These are phyloP conservation scores for Vannuccia rotundouncinata DNA, from an alignment of 2,888 invertebrate species.

Conservation along the genomic window DNA sequence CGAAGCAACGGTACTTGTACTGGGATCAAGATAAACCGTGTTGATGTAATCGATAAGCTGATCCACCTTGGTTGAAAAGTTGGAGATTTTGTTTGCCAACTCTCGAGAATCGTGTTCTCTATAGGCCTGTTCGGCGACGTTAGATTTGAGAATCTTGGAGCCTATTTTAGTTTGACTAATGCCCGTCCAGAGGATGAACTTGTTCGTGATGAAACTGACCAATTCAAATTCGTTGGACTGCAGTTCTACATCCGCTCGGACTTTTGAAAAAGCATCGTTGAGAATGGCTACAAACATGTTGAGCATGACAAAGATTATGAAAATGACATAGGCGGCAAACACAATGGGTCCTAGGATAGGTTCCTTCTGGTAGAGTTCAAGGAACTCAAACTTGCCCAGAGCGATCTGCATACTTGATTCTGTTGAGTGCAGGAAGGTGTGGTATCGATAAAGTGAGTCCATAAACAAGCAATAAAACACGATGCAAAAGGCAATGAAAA, in stretches of 20 bases:
- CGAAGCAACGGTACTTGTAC: background rate
- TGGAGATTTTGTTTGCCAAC: background rate
- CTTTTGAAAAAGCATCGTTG: constrained; percentile 50
- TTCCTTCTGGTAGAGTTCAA: constrained; percentile 48
- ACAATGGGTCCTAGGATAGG: constrained; percentile 43
- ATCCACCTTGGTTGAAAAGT: constrained; percentile 25
- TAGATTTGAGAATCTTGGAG: constrained; percentile 13
- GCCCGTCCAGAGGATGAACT: constrained; percentile 46
- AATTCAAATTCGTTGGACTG: constrained; percentile 53
- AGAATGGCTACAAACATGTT: constrained; percentile 55
- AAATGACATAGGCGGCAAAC: constrained; percentile 41
- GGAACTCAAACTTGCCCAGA: constrained; percentile 56
- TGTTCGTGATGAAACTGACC: constrained; percentile 47
- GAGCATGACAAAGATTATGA: constrained; percentile 50
- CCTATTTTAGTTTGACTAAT: constrained; percentile 32
- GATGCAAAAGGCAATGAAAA: constrained; percentile 55
- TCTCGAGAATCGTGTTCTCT: constrained; percentile 14
- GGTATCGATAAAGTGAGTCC: constrained; percentile 43
- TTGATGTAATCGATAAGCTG: constrained; percentile 30
- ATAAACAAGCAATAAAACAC: constrained; percentile 52
- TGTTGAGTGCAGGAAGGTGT: constrained; percentile 44
- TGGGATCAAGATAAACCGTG: background rate
- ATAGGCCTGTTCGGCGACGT: constrained; percentile 18
- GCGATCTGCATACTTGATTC: constrained; percentile 54
- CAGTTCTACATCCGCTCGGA: constrained; percentile 46